These are phyloP conservation scores for Macrosteles quadrilineatus DNA, from an alignment of 1,140 invertebrate species.

Conservation along the genomic window DNA sequence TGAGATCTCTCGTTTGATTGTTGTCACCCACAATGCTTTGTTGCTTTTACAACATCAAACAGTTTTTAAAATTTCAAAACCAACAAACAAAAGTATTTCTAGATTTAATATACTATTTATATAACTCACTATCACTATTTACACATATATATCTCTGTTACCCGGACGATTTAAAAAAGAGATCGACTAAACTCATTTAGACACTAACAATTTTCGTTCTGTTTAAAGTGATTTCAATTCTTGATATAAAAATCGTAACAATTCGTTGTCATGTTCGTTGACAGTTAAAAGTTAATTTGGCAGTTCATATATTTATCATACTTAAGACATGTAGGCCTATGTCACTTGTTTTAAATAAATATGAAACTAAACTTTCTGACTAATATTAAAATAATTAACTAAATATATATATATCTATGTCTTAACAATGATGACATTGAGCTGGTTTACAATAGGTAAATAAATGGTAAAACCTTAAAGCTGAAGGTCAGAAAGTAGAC, in stretches of 20 bases:
- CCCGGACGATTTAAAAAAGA: constrained; percentile 5
- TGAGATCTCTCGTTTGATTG: constrained; percentile 29
- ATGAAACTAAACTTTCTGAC: background rate
- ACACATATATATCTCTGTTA: constrained; percentile 5
- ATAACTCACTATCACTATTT: constrained; percentile 8
- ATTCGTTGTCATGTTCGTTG: constrained; percentile 21
- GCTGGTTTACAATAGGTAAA: constrained; percentile 4
- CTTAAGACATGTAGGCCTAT: background rate
- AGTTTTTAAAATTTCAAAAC: constrained; percentile 7
- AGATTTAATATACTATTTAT: background rate
- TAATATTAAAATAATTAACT: constrained; percentile 1
- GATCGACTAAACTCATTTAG: constrained; percentile 4
- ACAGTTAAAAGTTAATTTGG: background rate
- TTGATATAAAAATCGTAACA: background rate
- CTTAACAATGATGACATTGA: constrained; percentile 21
- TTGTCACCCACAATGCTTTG: background rate
- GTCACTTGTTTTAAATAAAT: constrained; percentile 12
- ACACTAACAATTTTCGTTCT: background rate
- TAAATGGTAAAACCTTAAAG: background rate
- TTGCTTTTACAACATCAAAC: constrained; percentile 12
- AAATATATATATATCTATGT: constrained; percentile 15
- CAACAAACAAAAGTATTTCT: constrained; percentile 26
- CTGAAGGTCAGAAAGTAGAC: background rate
- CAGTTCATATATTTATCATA: background rate
- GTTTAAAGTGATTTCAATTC: background rate